phyloP scores from a whole-genome alignment of 2,113 vertebrate species.

The Salvelinus namaycush region DNA sequence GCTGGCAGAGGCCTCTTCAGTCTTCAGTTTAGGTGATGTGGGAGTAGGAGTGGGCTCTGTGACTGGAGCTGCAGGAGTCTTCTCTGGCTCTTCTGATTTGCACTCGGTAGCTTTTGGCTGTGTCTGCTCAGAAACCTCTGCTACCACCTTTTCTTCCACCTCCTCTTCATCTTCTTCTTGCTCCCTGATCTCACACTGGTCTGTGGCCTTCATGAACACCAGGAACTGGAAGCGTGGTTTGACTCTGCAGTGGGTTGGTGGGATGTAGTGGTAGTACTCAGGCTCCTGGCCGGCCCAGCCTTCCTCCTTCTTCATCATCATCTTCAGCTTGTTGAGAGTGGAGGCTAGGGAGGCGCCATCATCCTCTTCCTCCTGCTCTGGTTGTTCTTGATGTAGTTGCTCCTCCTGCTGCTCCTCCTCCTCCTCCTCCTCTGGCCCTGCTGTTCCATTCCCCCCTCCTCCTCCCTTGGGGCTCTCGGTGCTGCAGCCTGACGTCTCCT shows the following conservation, averaged over 20 bases:
- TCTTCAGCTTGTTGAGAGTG: slow-evolving; percentile 93
- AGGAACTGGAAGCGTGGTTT: slow-evolving; percentile 97
- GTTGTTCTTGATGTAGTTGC: slow-evolving; percentile 55
- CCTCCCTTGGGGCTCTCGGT: slow-evolving; percentile 69
- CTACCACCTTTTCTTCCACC: slow-evolving; percentile 46
- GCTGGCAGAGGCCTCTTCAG: slow-evolving; percentile 40
- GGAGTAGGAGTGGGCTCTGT: slow-evolving; percentile 37
- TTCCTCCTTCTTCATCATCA: slow-evolving; percentile 93
- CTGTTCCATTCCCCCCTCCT: background rate
- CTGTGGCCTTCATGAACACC: slow-evolving; percentile 94
- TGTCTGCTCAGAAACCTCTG: slow-evolving; percentile 32
- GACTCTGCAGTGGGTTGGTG: slow-evolving; percentile 94
- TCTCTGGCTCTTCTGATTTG: slow-evolving; percentile 48
- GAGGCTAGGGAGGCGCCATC: slow-evolving; percentile 85
- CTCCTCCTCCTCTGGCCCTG: slow-evolving; percentile 62
- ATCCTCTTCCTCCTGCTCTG: slow-evolving; percentile 61
- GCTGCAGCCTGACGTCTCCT: slow-evolving; percentile 66
- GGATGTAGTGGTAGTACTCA: slow-evolving; percentile 96
- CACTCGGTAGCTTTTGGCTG: slow-evolving; percentile 33
- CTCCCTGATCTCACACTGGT: slow-evolving; percentile 77
- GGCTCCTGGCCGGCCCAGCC: slow-evolving; percentile 83
- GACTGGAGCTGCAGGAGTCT: slow-evolving; percentile 18
- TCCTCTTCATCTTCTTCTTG: slow-evolving; percentile 62
- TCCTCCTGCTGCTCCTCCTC: slow-evolving; percentile 70
- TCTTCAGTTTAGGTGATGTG: slow-evolving; percentile 45